Base-by-base conservation (phyloP, 2,797 vertebrate species). In the Hydrolagus colliei region DNA sequence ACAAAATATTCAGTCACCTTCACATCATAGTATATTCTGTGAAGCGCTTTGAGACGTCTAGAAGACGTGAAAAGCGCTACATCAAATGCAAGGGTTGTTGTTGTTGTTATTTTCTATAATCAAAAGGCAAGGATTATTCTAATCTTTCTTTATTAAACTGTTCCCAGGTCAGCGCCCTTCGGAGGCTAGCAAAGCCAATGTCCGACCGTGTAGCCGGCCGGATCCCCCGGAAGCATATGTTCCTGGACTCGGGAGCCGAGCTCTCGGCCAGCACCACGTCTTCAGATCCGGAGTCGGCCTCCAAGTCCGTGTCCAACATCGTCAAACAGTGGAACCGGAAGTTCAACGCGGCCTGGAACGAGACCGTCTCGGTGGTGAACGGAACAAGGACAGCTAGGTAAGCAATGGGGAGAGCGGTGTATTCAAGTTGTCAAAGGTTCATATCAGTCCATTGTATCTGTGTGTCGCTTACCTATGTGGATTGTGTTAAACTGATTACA, bases 241-340 rank as follows among this genome's bases (percentile, higher is more conserved):
- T 92, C 88, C 87, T 92, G 8, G 97, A 99, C 90, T 97, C 97
- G 0, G 96, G 96, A 0, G 95, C 94, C 0, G 98, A 99, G 88
- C 90, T 98, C n/a, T 98, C 97, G 0, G 94, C 95, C 88, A 96
- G 95, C 90, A 96, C 96, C 2, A 95, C 96, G 65, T 96, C 96
- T 0, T 97, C 97, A 0, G 97, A 98, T 85, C 94, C 94, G 0
- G 97, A 99, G 68, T 94, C 94, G 0, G 88, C 92, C 0, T 89
- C 90, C 9, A 95, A 96, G 87, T 95, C 93, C 0, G 97, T 99
- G 73, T 98, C 97, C 86, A 97, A 95, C 87, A 95, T 99, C 1
- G 97, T 98, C 87, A 95, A 95, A 12, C 98, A 99, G 88, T 99
- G 97, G 97, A 99, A 99, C 92, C 94, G 94, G 90, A 98, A 98